phyloP scores from a whole-genome alignment of 2,113 vertebrate species.

The Callopanchax toddi region DNA sequence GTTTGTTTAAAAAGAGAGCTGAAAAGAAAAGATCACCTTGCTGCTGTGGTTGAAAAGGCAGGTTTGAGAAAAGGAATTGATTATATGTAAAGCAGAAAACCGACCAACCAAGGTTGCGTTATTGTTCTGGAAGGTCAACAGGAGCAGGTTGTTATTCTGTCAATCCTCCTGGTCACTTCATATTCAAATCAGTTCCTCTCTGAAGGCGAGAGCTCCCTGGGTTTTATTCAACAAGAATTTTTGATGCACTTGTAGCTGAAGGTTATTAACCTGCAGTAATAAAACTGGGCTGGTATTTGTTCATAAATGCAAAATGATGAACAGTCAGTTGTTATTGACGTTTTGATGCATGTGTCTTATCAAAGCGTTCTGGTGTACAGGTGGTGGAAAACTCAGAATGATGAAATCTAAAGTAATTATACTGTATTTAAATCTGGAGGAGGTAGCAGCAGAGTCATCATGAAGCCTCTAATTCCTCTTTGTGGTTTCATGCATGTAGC shows the following conservation, averaged over 20 bases:
- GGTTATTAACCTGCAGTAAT: slow-evolving; percentile 27
- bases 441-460: too few relatives aligned
- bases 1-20: neutral
- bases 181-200: neutral
- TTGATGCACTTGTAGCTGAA: slow-evolving; percentile 11
- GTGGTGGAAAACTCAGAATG: neutral
- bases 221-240: slow-evolving; percentile 25
- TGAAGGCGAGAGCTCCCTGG: neutral
- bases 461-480: too few relatives aligned
- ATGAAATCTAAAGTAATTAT: neutral
- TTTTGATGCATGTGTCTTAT: neutral
- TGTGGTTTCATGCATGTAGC: too few relatives aligned
- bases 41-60: neutral
- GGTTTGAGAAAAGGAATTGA: neutral
- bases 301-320: slow-evolving; percentile 7
- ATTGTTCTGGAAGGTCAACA: neutral
- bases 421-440: neutral
- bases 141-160: neutral
- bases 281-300: slow-evolving; percentile 16
- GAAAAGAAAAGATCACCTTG: neutral
- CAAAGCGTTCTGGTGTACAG: too few relatives aligned
- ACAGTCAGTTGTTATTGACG: neutral
- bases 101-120: neutral
- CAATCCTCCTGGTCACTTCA: neutral
- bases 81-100: neutral